Base-by-base conservation (phyloP, 2,113 vertebrate genomes). In the Hippocampus abdominalis region DNA sequence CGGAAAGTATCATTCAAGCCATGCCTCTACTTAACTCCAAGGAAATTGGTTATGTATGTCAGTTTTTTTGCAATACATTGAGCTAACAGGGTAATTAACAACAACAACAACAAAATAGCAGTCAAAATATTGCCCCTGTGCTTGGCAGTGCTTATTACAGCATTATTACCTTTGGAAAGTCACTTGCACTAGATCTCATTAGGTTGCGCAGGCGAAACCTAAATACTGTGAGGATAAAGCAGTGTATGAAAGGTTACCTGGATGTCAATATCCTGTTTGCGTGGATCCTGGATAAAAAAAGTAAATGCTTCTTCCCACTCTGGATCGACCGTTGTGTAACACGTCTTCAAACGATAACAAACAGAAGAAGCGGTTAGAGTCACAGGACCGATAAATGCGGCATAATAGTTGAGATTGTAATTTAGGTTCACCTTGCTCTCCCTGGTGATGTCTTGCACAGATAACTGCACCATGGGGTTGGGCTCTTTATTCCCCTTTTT, bases 221-320 rank as follows among this genome's bases (percentile, higher is more conserved):
- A 23, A 27, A 57, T 29, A 59, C 13, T 65, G 15, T 20, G 13
- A 29, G 2, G 18, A 49, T 42, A 46, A 25, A 23, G 40, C 42
- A 42, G 21, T 21, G 44, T 15, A 18, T 56, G 15, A 65, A 7
- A 23, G 6, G 12, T 64, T 69, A 89, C 86, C 84, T 89, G 84
- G 54, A 90, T 75, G 69, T 85, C 92, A 0, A 97, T 88, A 85
- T 95, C 92, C 70, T 95, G 92, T 57, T 88, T 91, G n/a, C 40
- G 84, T 12, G 95, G 95, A 83, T 96, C 90, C 44, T 94, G 93
- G 71, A 97, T 92, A 81, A 96, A 97, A 86, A 97, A 97, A 7
- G 93, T 94, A 75, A 97, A 96, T 4, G 95, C 95, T 8, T 94
- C 94, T 39, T 95, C 95, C 94, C 95, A 97, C 23, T 92, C 75